Base-by-base conservation (phyloP, 2,113 vertebrate genomes). In the Etia nguti region DNA sequence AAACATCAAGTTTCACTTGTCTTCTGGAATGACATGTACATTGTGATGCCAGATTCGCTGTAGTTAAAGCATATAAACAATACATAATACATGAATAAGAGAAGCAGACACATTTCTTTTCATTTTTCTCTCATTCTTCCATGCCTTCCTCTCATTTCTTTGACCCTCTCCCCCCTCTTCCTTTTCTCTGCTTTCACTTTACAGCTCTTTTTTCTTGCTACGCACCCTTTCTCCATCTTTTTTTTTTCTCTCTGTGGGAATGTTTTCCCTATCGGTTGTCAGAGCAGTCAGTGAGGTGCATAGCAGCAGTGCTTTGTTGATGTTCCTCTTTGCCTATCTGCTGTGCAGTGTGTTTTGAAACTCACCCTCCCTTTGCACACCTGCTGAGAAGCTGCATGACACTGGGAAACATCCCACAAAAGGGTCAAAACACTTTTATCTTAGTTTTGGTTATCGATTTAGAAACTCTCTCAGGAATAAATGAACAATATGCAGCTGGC, bases 261-360 rank as follows among this genome's bases (percentile, higher is more conserved):
- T 92, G 86, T 94, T 93, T 94, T 94, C 89, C 87, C 88, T 82
- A 68, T 89, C 86, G 18, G 89, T 95, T 89, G 93, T 90, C 90
- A 83, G 89, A 91, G 92, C 88, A 85, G 88, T 90, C 91, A 88
- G 93, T 84, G 89, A 94, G 91, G 92, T 89, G 92, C 90, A 91
- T n/a, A 87, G 91, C 90, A 86, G 92, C 92, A 22, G 68, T 38
- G 55, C 89, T 96, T 95, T 95, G 96, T 96, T 96, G 94, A 92
- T 68, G 84, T 91, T 93, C 83, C 85, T 90, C 90, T 91, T 94
- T 92, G 91, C 93, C 93, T 94, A 86, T 95, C 94, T 93, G 92
- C 90, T 94, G 94, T 79, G 92, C 93, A 80, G 92, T 89, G 89
- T 93, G 94, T 95, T 96, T 95, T 94, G 91, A 95, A 94, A 95